Base-by-base conservation (phyloP, 2,797 vertebrate species). In the Syngnathus rostellatus region DNA sequence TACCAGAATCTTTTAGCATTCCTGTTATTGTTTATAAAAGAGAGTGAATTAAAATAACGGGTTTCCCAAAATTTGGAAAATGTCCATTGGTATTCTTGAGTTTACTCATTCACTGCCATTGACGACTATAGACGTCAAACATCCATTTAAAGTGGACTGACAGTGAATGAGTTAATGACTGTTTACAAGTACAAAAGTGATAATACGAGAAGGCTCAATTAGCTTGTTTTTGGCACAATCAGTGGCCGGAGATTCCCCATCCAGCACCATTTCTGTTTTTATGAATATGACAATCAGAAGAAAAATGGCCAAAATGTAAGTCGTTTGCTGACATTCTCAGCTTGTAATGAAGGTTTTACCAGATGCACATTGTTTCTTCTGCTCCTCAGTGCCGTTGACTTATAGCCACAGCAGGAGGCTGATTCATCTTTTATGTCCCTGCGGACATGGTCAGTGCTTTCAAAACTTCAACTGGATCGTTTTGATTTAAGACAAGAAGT, bases 321-420 rank as follows among this genome's bases (percentile, higher is more conserved):
- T 69, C 73, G 73, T 83, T 79, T 71, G 67, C 72, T 69, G 69
- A 67, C 50, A 55, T 69, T 53, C 65, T 68, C 6, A 8, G 40
- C 48, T 74, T 70, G 59, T 77, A 77, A 77, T 77, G 65, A 74
- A 64, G 59, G 63, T 63, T 6, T 83, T 78, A 55, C 70, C 57
- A 61, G 72, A 72, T 66, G 80, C 81, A 78, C 80, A 73, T 66
- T 48, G 66, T 65, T 75, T 65, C 63, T 77, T 77, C 88, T 90
- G 0, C 77, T 93, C 76, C 90, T 91, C 91, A 16, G 82, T 85
- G 0, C 88, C 88, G 65, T 82, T 94, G 76, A 93, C 91, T 73
- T 93, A 92, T 0, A 89, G 91, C 81, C 84, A 80, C 2, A 90
- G 90, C 68, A 91, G 92, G 83, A 93, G 91, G 72, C 90, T 88